phyloP scores from a whole-genome alignment of 2,888 invertebrate species.

The Drosophila peninsularis region DNA sequence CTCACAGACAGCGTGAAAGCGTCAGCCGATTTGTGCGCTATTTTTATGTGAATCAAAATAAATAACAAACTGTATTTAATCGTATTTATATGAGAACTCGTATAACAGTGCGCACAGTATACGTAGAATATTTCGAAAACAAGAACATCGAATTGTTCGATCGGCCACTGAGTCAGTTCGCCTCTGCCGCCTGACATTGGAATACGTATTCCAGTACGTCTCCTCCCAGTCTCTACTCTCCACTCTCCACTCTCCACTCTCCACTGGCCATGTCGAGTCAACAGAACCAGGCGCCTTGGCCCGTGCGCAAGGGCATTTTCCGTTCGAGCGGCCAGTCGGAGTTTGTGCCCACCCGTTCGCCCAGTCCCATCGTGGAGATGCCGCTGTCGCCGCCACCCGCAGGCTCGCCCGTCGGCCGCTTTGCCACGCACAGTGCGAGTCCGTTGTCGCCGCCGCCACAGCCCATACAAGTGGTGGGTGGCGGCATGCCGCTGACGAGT shows the following conservation, averaged over 20 bases:
- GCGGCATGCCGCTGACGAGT: conserved; percentile 39
- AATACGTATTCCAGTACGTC: conserved; percentile 10
- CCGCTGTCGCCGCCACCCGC: conserved; percentile 83
- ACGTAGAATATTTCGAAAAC: conserved; percentile 24
- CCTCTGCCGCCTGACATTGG: conserved; percentile 31
- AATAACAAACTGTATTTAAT: conserved; percentile 46
- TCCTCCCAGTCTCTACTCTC: not conserved
- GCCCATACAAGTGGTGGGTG: conserved; percentile 74
- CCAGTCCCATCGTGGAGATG: conserved; percentile 85
- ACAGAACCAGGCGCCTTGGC: conserved; percentile 89
- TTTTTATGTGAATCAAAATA: conserved; percentile 73
- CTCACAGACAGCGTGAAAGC: conserved; percentile 19
- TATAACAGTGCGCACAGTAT: conserved; percentile 32
- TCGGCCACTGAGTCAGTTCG: conserved; percentile 9
- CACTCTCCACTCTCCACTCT: not conserved
- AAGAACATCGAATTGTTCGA: conserved; percentile 18
- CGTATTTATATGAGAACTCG: conserved; percentile 9
- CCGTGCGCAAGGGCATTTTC: conserved; percentile 88
- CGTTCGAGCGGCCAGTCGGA: conserved; percentile 85
- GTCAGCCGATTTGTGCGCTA: conserved; percentile 71
- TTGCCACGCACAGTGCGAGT: conserved; percentile 56
- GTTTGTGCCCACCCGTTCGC: conserved; percentile 83
- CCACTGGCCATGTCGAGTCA: conserved; percentile 83
- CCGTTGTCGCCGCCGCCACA: conserved; percentile 82
- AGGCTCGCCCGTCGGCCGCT: conserved; percentile 64